Base-by-base conservation (phyloP, 1,140 invertebrate species). In the Zaprionus camerounensis region DNA sequence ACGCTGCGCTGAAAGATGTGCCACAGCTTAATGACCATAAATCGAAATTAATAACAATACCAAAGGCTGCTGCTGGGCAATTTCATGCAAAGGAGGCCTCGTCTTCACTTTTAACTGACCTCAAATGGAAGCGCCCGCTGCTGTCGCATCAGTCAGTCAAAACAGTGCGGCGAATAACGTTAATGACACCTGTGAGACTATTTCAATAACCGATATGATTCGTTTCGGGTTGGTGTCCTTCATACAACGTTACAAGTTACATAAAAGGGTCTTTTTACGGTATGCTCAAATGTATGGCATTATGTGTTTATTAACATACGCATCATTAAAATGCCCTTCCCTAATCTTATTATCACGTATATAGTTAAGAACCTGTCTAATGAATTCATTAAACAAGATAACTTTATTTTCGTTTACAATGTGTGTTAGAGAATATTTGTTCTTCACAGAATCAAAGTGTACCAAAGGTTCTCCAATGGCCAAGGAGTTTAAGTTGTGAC, bases 121-220 rank as follows among this genome's bases (percentile, higher is more conserved):
- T 56, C 74, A 87, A 88, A 84, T 82, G 81, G 79, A 76, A 61
- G 85, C 81, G 84, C 81, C 65, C 56, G 20, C 41, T 57, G 49
- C 38, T 59, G 11, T 17, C 22, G 34, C 72, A 41, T 44, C 34
- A 17, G 28, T 24, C 59, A 15, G 59, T 26, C 44, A 63, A 24
- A 24, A 51, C 78, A 83, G 66, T 67, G 67, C 71, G 77, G 70
- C 69, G 71, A 68, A 55, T 72, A 61, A 82, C 85, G 79, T 90
- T 90, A 90, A 90, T 85, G 81, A 82, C 85, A 90, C 82, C 85
- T 85, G 86, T 73, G 85, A 90, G 85, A 90, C 85, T 82, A 82
- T 90, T 90, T 90, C 85, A 91, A 90, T 85, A 90, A 90, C 85
- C 85, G 71, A 90, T 85, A 75, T 91, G 73, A 77, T 71, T 68